Conservation (phyloP, 2,888 invertebrate genomes). For the Clanis bilineata region DNA sequence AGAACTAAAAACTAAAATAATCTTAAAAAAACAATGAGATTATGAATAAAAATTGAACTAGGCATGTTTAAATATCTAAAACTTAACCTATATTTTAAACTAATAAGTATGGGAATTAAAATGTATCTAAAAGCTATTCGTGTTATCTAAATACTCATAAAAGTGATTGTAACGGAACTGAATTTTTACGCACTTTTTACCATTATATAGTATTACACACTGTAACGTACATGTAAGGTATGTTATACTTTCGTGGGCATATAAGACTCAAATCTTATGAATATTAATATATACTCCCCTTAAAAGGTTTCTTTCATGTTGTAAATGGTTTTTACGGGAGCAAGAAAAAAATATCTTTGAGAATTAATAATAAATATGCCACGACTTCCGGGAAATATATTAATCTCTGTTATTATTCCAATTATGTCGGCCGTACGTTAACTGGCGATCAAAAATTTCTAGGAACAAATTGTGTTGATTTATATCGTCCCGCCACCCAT, state of each 20-base stretch:
- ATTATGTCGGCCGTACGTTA: constrained; percentile 7
- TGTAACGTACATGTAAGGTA: too few relatives aligned
- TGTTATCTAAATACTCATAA: too few relatives aligned
- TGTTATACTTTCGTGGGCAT: too few relatives aligned
- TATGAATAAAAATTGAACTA: neutral
- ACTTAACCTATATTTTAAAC: too few relatives aligned
- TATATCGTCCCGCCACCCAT: constrained; percentile 67
- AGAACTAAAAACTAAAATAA: neutral
- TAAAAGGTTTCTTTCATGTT: too few relatives aligned
- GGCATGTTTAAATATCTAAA: too few relatives aligned
- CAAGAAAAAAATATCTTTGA: neutral
- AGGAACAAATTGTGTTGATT: constrained; percentile 74
- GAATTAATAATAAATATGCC: neutral
- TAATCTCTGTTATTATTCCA: neutral
- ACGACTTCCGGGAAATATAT: neutral
- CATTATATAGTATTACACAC: too few relatives aligned
- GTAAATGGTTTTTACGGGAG: neutral
- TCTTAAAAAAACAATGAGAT: neutral
- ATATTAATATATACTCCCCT: too few relatives aligned
- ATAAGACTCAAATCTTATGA: neutral
- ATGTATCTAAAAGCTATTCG: too few relatives aligned
- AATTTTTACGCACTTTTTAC: too few relatives aligned
- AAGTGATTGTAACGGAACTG: too few relatives aligned
- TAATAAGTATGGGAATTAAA: too few relatives aligned
- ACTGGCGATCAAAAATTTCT: constrained; percentile 39